Base-by-base conservation (phyloP, 2,797 vertebrate species). In the Lacerta agilis region DNA sequence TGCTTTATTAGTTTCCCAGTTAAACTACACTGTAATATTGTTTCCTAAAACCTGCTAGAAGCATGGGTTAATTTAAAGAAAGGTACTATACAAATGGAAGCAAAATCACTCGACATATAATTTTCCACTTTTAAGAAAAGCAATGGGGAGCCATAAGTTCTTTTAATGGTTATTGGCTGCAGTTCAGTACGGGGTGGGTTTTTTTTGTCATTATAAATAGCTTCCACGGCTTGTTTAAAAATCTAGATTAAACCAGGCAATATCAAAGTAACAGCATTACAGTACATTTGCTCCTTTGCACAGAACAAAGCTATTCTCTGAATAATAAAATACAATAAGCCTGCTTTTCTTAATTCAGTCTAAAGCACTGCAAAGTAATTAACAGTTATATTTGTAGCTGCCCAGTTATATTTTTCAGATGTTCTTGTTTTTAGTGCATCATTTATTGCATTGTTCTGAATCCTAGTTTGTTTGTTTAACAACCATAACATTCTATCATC, bases 191-290 rank as follows among this genome's bases (percentile, higher is more conserved):
- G 78, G 61, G 66, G 0, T 83, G 36, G 81, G 71, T 80, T 36
- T 61, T 86, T 69, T 25, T 33, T 33, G 33, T 77, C 9, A 66
- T 80, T 88, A 71, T 45, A 81, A 86, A 87, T 45, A 86, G 79
- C 41, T 90, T 85, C 58, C 29, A 77, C 49, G 86, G 88, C 79
- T 81, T 61, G 77, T 83, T 94, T 91, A 38, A 90, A 94, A 93
- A 87, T 4, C 20, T 86, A 66, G 76, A 69, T 15, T 79, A 94
- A 93, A 87, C 13, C 80, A 66, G 88, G 73, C 9, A 82, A 25
- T 76, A 87, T 77, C 66, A 82, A 79, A 92, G 82, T 8, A 85
- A 41, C 4, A 81, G 11, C 3, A 73, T 67, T 91, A 49, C 3
- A 49, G 23, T 87, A 79, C 36, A 83, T 49, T 20, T 87, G 18